Evolutionary conservation across 2,797 vertebrate species (phyloP).

Genomic region (Ceyx erithaca): DNA sequence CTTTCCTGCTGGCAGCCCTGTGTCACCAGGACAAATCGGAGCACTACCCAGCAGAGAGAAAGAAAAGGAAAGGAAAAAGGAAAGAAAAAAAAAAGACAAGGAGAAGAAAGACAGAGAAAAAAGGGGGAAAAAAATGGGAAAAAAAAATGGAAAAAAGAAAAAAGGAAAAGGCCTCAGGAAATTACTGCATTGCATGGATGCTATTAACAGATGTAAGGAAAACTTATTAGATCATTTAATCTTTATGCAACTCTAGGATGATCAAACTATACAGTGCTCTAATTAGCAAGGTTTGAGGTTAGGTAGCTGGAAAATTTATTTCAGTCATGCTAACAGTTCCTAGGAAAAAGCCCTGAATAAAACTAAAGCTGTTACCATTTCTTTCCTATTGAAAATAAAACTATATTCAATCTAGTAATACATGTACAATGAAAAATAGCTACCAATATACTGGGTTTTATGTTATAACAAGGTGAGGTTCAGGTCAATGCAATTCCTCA

Average conservation of each 20-base stretch:
- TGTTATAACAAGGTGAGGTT: background rate
- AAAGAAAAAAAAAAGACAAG: fast-evolving
- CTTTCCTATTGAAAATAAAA: background rate
- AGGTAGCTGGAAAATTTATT: background rate
- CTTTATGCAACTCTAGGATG: background rate
- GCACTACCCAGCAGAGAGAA: background rate
- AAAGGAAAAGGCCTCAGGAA: background rate
- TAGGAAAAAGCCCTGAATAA: background rate
- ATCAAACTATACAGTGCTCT: background rate
- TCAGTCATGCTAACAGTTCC: background rate
- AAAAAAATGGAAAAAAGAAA: fast-evolving
- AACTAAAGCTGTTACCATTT: background rate
- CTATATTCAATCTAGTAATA: background rate
- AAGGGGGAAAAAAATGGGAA: fast-evolving
- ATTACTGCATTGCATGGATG: background rate
- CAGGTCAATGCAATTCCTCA: background rate
- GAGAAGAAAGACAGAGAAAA: fast-evolving
- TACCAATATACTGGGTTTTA: background rate
- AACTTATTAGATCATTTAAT: slow-evolving; percentile 4
- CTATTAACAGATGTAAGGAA: background rate
- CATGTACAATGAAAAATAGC: background rate
- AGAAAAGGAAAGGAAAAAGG: background rate
- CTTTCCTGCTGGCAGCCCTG: slow-evolving; percentile 71
- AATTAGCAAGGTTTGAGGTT: background rate
- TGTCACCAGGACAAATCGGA: slow-evolving; percentile 71